Conservation (phyloP, 2,888 invertebrate genomes). For the Portevinia maculata region DNA sequence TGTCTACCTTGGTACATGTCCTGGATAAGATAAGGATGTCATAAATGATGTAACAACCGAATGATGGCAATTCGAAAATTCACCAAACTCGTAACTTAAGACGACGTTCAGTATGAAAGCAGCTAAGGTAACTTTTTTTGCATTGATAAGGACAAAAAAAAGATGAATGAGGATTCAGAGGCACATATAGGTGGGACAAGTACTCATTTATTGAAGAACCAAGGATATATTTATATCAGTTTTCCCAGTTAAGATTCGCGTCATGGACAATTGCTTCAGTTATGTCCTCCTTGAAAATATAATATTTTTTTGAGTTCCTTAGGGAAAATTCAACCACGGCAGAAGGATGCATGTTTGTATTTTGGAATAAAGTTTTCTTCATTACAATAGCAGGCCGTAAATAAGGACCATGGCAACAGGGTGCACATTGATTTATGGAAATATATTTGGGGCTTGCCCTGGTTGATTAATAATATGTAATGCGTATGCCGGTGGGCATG, state of each 20-base stretch:
- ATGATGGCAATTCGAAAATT: constrained; percentile 23
- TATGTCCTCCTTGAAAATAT: constrained; percentile 30
- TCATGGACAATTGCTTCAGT: constrained; percentile 38
- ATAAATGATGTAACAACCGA: constrained; percentile 13
- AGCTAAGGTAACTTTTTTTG: background rate
- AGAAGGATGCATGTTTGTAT: constrained; percentile 1
- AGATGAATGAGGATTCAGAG: too few species aligned
- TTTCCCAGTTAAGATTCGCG: constrained; percentile 2
- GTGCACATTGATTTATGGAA: constrained; percentile 56
- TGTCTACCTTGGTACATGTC: constrained; percentile 4
- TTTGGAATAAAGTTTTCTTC: background rate
- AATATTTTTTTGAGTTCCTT: constrained; percentile 9
- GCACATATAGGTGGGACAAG: constrained; percentile 10
- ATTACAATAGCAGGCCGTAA: background rate
- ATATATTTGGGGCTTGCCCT: constrained; percentile 22
- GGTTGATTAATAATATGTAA: constrained; percentile 52
- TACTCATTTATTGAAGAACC: background rate
- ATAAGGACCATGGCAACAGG: background rate
- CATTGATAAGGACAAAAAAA: background rate
- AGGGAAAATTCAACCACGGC: constrained; percentile 10
- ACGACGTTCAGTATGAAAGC: background rate
- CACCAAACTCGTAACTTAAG: background rate
- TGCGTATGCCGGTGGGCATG: constrained; percentile 11
- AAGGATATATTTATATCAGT: constrained; percentile 18
- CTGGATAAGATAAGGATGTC: constrained; percentile 13